phyloP scores from a whole-genome alignment of 2,113 vertebrate genomes.

The Dicaeum eximium region DNA sequence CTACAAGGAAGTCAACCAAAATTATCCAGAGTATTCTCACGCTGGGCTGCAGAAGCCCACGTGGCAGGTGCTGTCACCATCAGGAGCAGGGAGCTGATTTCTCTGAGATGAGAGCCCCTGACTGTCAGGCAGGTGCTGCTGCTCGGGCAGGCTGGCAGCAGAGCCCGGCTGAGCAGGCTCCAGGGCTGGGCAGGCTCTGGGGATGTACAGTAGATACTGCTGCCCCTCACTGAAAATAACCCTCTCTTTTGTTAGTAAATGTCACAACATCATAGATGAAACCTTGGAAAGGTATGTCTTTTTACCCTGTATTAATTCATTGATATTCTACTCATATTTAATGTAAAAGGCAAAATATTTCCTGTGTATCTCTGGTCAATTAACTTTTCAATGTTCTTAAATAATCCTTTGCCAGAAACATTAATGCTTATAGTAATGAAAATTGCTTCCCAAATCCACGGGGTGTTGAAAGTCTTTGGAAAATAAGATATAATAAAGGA shows the following conservation, averaged over 20 bases:
- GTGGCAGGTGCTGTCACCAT: not conserved
- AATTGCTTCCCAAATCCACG: not conserved
- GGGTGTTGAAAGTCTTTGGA: not conserved
- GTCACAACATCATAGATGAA: not conserved
- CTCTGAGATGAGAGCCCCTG: not conserved
- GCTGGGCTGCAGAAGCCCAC: not conserved
- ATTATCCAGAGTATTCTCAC: not conserved
- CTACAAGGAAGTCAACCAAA: not conserved
- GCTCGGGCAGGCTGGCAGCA: rapidly evolving
- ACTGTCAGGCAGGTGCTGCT: not conserved
- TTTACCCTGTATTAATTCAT: not conserved
- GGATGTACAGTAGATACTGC: too few relatives aligned
- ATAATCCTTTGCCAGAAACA: not conserved
- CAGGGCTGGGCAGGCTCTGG: rapidly evolving
- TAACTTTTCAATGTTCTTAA: slow-evolving; percentile 1
- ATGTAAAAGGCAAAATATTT: not conserved
- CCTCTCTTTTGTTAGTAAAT: not conserved
- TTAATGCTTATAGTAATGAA: not conserved
- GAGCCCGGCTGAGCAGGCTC: not conserved
- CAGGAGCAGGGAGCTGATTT: not conserved
- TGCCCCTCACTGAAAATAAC: not conserved
- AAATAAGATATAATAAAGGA: slow-evolving; percentile 17
- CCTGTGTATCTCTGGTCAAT: not conserved
- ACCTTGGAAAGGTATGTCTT: not conserved
- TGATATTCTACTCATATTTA: not conserved